These are phyloP conservation scores for Melanocharis versteri DNA, from an alignment of 2,113 vertebrate genomes.

Conservation along the genomic window DNA sequence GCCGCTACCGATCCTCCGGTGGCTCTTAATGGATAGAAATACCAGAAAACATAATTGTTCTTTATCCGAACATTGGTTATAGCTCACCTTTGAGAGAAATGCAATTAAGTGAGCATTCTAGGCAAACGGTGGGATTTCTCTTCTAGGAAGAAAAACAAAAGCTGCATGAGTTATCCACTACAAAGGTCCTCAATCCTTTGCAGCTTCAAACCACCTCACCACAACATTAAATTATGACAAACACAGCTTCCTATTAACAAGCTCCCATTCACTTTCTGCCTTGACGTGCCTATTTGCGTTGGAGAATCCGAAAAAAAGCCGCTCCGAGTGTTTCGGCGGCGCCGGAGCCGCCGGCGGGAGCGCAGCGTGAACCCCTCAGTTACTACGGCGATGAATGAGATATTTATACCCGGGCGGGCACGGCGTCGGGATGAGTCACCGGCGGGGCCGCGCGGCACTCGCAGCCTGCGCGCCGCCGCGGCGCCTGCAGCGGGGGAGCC, in stretches of 20 bases:
- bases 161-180: fast-evolving
- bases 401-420: not conserved
- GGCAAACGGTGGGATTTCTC: not conserved
- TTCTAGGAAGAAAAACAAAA: not conserved
- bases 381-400: constrained; percentile 33
- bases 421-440: not conserved
- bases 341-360: not conserved
- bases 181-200: not conserved
- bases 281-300: fast-evolving
- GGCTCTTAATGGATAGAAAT: not conserved
- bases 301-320: fast-evolving
- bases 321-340: not conserved
- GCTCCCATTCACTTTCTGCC: not conserved
- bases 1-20: not conserved
- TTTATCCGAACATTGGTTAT: not conserved
- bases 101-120: not conserved
- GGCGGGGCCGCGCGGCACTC: not conserved
- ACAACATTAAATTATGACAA: not conserved
- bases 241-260: not conserved
- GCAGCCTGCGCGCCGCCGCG: not conserved
- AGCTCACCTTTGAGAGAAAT: not conserved
- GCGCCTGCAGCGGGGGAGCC: not conserved
- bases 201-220: not conserved
- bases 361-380: not conserved
- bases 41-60: fast-evolving